Evolutionary conservation across 53 echinoderm and acorn worm genomes (phyloP).

Genomic region (Zoroaster sp.): DNA sequence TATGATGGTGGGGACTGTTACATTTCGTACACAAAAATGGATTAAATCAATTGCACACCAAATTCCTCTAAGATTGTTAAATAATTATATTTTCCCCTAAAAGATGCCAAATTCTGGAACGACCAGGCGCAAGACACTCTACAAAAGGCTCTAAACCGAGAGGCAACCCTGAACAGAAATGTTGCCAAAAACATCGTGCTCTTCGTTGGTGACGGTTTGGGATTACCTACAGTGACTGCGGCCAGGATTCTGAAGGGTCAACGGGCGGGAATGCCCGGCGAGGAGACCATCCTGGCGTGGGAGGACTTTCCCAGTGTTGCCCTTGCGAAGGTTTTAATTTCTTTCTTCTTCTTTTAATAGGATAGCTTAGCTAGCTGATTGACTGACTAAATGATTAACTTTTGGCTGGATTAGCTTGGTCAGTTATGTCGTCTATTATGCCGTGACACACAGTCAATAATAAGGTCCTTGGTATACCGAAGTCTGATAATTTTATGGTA

Average conservation of each 20-base stretch:
- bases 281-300: constrained; percentile 58
- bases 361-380: too few relatives aligned
- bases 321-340: constrained; percentile 51
- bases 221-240: constrained; percentile 60
- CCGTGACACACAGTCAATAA: background rate
- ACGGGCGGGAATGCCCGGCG: constrained; percentile 35
- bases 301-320: constrained; percentile 69
- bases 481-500: too few relatives aligned
- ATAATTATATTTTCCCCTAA: too few relatives aligned
- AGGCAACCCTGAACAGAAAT: constrained; percentile 51
- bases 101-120: too few relatives aligned
- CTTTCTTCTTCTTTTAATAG: too few relatives aligned
- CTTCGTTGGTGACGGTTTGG: constrained; percentile 74
- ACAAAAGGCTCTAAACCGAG: constrained; percentile 35
- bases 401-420: too few relatives aligned
- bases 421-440: too few relatives aligned
- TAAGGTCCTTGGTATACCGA: background rate
- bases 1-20: too few relatives aligned
- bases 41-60: too few relatives aligned
- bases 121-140: constrained; percentile 49
- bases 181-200: constrained; percentile 57
- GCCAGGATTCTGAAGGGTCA: constrained; percentile 72
- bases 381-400: too few relatives aligned
- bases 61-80: too few relatives aligned
- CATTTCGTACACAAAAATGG: too few relatives aligned